Evolutionary conservation across 2,888 invertebrate genomes (phyloP).

Genomic region (Hemithea aestivaria): DNA sequence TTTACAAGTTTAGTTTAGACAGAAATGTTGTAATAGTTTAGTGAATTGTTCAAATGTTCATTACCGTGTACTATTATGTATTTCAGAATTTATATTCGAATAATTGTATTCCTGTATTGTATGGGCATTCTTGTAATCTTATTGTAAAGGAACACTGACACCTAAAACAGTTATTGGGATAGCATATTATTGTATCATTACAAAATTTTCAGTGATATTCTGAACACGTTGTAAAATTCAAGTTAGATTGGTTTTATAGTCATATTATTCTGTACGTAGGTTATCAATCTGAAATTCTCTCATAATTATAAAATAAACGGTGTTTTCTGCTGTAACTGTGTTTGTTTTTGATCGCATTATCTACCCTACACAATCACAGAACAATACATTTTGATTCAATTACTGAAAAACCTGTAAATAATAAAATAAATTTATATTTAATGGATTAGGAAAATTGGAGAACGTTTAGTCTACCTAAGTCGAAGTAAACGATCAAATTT

Average conservation of each 20-base stretch:
- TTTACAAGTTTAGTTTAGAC: conserved; percentile 68
- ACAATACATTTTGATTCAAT: no score
- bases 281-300: conserved; percentile 80
- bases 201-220: conserved; percentile 59
- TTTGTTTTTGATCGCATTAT: no score
- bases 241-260: conserved; percentile 78
- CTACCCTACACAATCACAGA: no score
- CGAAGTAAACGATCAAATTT: no score
- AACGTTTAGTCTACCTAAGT: no score
- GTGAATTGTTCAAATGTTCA: conserved; percentile 60
- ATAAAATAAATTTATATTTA: no score
- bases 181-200: conserved; percentile 36
- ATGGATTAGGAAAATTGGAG: no score
- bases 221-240: conserved; percentile 68
- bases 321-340: conserved; percentile 76
- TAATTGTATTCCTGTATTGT: conserved; percentile 62
- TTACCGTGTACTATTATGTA: conserved; percentile 45
- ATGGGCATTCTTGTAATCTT: conserved; percentile 64
- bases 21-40: conserved; percentile 72
- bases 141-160: conserved; percentile 68
- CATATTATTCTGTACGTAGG: conserved; percentile 77
- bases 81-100: conserved; percentile 65
- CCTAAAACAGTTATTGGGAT: conserved; percentile 45
- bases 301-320: conserved; percentile 81
- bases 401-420: no score